Evolutionary conservation across 1,140 invertebrate genomes (phyloP).

Genomic region (Drosophila orena): DNA sequence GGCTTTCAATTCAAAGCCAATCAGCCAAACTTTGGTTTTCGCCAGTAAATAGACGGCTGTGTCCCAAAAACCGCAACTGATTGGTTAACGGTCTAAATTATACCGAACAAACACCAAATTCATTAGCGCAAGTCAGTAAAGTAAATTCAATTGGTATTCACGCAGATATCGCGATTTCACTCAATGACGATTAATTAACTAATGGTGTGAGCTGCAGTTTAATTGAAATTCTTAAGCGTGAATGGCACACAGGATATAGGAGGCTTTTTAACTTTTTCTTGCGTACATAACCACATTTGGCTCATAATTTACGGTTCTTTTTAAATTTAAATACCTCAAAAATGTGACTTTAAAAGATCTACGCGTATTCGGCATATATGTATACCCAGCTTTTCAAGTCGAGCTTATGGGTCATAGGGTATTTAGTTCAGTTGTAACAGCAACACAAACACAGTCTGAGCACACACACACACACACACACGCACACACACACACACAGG

Average conservation of each 20-base stretch:
- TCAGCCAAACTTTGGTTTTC: conserved; percentile 2
- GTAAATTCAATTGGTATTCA: not conserved
- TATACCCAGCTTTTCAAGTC: not conserved
- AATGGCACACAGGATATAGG: too few relatives aligned
- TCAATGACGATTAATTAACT: conserved; percentile 7
- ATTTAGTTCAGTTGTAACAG: conserved; percentile 24
- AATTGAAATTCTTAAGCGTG: not conserved
- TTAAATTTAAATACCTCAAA: too few relatives aligned
- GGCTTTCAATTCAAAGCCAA: not conserved
- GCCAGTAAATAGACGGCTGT: not conserved
- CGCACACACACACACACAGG: not conserved
- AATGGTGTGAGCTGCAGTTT: not conserved
- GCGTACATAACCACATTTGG: too few relatives aligned
- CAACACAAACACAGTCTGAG: conserved; percentile 8
- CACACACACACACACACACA: conserved; percentile 14
- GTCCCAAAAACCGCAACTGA: conserved; percentile 5
- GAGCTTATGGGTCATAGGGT: conserved; percentile 29
- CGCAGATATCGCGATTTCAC: not conserved
- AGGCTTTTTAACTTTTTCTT: too few relatives aligned
- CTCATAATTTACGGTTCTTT: too few relatives aligned
- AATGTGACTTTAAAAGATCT: not conserved
- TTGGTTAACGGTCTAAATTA: not conserved
- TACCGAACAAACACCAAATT: conserved; percentile 7
- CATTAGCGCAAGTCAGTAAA: conserved; percentile 4
- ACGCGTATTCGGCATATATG: not conserved